Evolutionary conservation across 2,888 invertebrate species (phyloP), one percentile per base, ranked within the genome.

Genomic region (Atherix ibis): DNA sequence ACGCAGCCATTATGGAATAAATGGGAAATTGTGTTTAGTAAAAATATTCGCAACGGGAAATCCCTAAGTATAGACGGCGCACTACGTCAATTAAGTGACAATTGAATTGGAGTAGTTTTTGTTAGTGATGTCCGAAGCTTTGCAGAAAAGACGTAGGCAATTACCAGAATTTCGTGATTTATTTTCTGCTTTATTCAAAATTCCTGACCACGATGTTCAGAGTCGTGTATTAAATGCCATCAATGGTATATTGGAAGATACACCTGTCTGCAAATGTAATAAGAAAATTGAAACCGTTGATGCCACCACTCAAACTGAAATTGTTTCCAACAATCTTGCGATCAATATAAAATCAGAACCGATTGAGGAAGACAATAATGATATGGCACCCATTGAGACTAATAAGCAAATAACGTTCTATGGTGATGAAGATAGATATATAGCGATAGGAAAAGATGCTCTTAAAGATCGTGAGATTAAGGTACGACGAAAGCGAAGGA

Each of bases 191-290:
- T 41, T 58, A 4, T 46, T 54, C 28, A 46, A 46, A 13, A 44
- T 58, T 14, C 52, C 54, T 1, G 58, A 58, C 35, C 49, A 48
- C 32, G 48, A 49, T 8, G 39, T 58, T 8, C 52, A 50, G 12
- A 36, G 47, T 14, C 53, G 57, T 31, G 52, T 58, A 14, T 42
- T 53, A 24, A 46, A 51, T 25, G 58, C 57, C 13, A 50, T 58
- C 18, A 58, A 58, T 41, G 53, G 48, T 1, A 17, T 31, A 12
- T 26, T 35, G 2, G 10, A 35, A 12, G 28, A 18, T 5, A 26
- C 19, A n/a, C 25, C 25, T 5, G 29, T 33, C 12, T 39, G 39
- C 12, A 2, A 6, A 15, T 36, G 35, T 30, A 27, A 31, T 10
- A 29, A 34, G 22, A 35, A 36, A 24, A 18, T 12, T 9, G 33